Percentiles rank a stretch among this genome's conserved stretches.
Conservation (phyloP, 2,888 invertebrate genomes). For the Melieria omissa region DNA sequence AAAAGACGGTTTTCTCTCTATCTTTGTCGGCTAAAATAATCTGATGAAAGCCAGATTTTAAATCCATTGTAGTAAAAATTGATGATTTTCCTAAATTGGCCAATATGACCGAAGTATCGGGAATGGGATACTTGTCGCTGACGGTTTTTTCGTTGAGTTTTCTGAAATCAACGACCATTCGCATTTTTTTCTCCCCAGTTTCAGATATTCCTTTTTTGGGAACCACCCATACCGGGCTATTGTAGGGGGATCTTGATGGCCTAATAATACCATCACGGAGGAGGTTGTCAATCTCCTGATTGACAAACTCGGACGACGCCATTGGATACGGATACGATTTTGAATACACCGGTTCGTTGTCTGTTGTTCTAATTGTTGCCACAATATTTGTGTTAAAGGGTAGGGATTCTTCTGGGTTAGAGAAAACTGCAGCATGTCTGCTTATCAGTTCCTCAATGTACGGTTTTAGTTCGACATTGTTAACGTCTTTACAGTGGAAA, state of each 20-base stretch:
- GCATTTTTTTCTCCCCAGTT: slow-evolving; percentile 7
- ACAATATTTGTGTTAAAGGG: slow-evolving; percentile 38
- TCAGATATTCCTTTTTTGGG: slow-evolving; percentile 9
- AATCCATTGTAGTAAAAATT: too few species aligned
- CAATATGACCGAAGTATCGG: background rate
- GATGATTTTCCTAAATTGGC: background rate
- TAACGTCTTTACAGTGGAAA: slow-evolving; percentile 1
- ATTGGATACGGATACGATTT: slow-evolving; percentile 39
- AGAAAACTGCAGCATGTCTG: too few species aligned
- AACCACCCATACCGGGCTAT: slow-evolving; percentile 12
- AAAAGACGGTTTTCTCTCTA: too few species aligned
- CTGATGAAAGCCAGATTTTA: too few species aligned
- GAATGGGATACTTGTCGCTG: slow-evolving; percentile 5
- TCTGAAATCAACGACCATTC: slow-evolving; percentile 11
- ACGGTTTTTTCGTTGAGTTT: slow-evolving; percentile 13
- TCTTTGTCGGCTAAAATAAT: too few species aligned
- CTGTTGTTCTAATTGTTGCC: slow-evolving; percentile 36
- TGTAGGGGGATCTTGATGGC: too few species aligned
- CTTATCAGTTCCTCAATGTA: too few species aligned
- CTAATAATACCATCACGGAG: slow-evolving; percentile 23
- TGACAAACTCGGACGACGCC: slow-evolving; percentile 34
- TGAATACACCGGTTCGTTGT: slow-evolving; percentile 39
- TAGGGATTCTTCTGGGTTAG: too few species aligned
- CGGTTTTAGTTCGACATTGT: too few species aligned
- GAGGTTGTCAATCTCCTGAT: slow-evolving; percentile 29